Base-by-base conservation (phyloP, 2,888 invertebrate genomes). In the Busseola fusca region DNA sequence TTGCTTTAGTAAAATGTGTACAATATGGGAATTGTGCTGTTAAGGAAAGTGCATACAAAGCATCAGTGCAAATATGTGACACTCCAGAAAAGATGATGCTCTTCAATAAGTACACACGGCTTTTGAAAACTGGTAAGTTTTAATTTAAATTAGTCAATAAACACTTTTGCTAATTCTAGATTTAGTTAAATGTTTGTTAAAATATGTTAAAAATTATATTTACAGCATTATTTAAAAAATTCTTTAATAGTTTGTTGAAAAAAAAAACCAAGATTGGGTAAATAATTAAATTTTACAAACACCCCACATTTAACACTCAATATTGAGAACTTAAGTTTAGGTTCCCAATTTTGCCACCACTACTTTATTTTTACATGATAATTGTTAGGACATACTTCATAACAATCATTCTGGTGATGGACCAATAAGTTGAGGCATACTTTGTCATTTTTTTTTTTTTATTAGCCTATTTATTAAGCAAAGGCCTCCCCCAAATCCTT, bases 51-150 rank as follows among this genome's bases (percentile, higher is more conserved):
- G 96, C 96, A 0, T 97, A 97, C 80, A 93, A 93, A 69, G 94
- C 93, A 21, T 92, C 96, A 3, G 84, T 91, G 69, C 93, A 96
- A 85, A 92, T 97, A 50, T 97, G 97, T 86, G 94, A 95, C 76
- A 96, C 96, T 64, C 96, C 97, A 14, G 96, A 97, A 80, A 95
- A 97, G 81, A 93, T 97, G 87, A 96, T 97, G 92, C 91, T 96
- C 37, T 97, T 97, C 82, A 93, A 96, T 69, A 96, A 96, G 86
- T 97, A 95, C 85, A 95, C 96, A 62, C 95, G 96, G 85, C 85
- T 93, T 69, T 87, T 97, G 66, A 91, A 92, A 85, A 95, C 94
- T 86, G 95, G 95, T 95, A 87, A 66, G 0, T n/a, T 14, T 9
- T 54, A 37, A 18, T 40, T 16, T n/a, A 18, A 37, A n/a, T 18